Conservation (phyloP, 2,888 invertebrate species). For the Tenthredo mesomela region DNA sequence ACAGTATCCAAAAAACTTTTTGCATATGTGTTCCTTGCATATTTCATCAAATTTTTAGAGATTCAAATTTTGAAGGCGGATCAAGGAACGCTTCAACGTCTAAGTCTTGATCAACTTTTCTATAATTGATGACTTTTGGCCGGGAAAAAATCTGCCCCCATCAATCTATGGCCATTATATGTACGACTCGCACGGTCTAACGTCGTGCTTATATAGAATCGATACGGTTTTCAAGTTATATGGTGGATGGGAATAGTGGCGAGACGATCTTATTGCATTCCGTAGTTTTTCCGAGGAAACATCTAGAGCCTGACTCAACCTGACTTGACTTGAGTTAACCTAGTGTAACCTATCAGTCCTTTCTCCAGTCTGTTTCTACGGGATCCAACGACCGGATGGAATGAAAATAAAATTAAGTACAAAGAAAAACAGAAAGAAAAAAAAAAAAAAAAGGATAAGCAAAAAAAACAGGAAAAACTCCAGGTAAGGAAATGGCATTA, state of each 20-base stretch:
- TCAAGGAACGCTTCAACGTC: background rate
- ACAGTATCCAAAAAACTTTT: background rate
- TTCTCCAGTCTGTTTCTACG: conserved; percentile 10
- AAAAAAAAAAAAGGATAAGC: background rate
- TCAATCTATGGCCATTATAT: background rate
- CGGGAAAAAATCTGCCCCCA: background rate
- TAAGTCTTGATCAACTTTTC: background rate
- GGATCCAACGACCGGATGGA: background rate
- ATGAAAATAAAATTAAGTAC: background rate
- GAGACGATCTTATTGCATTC: conserved; percentile 33
- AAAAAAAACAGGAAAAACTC: background rate
- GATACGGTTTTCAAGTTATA: background rate
- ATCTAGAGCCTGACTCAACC: conserved; percentile 24
- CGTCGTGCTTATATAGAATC: background rate
- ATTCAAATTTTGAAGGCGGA: background rate
- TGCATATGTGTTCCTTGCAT: background rate
- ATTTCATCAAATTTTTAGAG: background rate
- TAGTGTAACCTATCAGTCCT: background rate
- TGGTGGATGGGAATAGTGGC: background rate
- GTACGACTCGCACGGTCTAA: background rate
- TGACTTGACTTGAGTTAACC: conserved; percentile 8
- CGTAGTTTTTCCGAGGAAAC: conserved; percentile 36
- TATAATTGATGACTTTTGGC: background rate
- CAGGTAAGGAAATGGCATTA: conserved; percentile 17
- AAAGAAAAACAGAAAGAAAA: background rate